A percentile compares a stretch with the other conserved stretches of the same genome.
Conservation (phyloP, 2,888 invertebrate genomes). For the Dolichopus griseipennis region DNA sequence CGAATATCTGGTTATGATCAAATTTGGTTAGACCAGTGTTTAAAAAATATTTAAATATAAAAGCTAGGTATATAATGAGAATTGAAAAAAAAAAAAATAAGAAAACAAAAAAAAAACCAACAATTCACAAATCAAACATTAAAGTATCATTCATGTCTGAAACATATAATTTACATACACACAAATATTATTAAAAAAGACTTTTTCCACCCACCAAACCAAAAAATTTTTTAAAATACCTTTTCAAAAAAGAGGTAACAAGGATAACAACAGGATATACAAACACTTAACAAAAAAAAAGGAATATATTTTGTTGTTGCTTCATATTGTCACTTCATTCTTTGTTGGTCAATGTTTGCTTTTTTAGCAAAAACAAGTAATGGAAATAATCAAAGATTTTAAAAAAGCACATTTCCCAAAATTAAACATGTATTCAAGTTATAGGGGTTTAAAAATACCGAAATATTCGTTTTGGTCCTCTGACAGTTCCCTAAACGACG, state of each 20-base stretch:
- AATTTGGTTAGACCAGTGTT: background rate
- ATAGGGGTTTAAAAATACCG: too few species aligned
- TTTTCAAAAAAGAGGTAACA: background rate
- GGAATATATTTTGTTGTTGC: too few species aligned
- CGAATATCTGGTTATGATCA: background rate
- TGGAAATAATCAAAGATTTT: too few species aligned
- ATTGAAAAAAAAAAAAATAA: too few species aligned
- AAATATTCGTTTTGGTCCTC: too few species aligned
- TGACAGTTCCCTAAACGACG: too few species aligned
- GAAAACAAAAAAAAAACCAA: background rate
- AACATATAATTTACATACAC: background rate
- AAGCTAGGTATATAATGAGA: background rate
- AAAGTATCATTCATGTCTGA: constrained; percentile 1
- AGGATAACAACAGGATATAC: background rate
- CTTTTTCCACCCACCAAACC: background rate
- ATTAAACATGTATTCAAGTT: too few species aligned
- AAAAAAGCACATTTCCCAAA: too few species aligned
- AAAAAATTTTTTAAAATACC: background rate
- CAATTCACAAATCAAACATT: constrained; percentile 3
- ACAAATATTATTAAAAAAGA: background rate
- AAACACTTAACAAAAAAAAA: too few species aligned
- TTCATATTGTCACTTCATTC: too few species aligned
- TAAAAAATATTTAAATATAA: background rate
- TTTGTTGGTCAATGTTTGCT: too few species aligned
- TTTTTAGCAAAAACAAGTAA: too few species aligned